Conservation (phyloP, 92 coral and sea anemone genomes). For the Ricordea florida region DNA sequence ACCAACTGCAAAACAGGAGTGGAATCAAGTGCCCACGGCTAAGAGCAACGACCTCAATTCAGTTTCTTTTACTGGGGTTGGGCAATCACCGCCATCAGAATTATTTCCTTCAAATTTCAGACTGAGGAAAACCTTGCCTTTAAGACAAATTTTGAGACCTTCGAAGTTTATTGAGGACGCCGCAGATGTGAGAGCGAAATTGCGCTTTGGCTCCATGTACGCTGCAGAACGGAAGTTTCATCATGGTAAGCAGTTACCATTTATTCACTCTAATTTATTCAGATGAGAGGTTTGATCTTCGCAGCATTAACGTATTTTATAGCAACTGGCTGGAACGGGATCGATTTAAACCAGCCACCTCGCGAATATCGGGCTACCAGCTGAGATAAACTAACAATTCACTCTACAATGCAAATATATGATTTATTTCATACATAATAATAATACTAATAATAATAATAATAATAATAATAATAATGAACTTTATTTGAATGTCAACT, state of each 20-base stretch:
- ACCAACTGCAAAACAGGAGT: neutral
- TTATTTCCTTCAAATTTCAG: conserved; percentile 35
- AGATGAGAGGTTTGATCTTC: too few relatives aligned
- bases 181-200: conserved; percentile 28
- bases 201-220: neutral
- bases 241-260: conserved; percentile 8
- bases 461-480: too few relatives aligned
- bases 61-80: conserved; percentile 24
- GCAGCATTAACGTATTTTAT: too few relatives aligned
- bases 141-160: conserved; percentile 48
- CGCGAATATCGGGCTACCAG: too few relatives aligned
- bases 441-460: too few relatives aligned
- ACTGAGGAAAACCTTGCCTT: conserved; percentile 2
- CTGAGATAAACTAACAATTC: too few relatives aligned
- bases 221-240: neutral
- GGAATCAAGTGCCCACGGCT: neutral
- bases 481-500: too few relatives aligned
- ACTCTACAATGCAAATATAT: too few relatives aligned
- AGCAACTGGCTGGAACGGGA: too few relatives aligned
- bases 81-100: conserved; percentile 25
- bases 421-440: too few relatives aligned
- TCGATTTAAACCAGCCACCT: too few relatives aligned
- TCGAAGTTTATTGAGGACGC: conserved; percentile 49
- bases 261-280: too few relatives aligned
- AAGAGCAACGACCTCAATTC: conserved; percentile 22